Percentiles rank a stretch among this genome's conserved stretches.
phyloP scores from a whole-genome alignment of 2,888 invertebrate genomes.

The Caenorhabditis sp. region DNA sequence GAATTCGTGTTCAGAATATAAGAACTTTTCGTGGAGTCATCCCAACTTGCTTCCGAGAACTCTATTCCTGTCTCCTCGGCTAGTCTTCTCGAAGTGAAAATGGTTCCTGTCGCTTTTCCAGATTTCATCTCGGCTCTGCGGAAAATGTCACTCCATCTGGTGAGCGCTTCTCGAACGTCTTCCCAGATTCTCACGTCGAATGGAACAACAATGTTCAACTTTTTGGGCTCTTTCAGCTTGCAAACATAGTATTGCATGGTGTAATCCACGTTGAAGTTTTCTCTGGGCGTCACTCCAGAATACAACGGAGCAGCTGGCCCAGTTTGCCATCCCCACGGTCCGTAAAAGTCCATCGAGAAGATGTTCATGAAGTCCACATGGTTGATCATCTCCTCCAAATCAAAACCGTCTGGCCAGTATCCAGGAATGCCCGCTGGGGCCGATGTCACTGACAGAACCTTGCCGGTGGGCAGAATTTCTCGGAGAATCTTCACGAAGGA shows the following conservation, averaged over 20 bases:
- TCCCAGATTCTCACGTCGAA: background rate
- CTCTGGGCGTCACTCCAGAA: background rate
- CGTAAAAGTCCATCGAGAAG: slow-evolving; percentile 13
- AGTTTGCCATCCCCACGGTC: background rate
- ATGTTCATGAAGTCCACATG: slow-evolving; percentile 15
- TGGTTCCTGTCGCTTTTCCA: background rate
- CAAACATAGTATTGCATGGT: background rate
- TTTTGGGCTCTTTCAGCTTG: background rate
- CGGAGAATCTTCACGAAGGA: background rate
- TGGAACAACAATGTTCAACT: slow-evolving; percentile 7
- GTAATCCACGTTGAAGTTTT: slow-evolving; percentile 1
- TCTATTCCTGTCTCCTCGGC: background rate
- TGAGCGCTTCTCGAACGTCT: background rate
- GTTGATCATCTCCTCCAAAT: slow-evolving; percentile 2
- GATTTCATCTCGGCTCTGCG: background rate
- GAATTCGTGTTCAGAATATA: background rate
- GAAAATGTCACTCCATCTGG: background rate
- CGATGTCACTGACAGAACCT: background rate
- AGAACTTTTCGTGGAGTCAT: background rate
- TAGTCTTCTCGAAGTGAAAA: background rate
- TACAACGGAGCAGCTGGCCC: slow-evolving; percentile 2
- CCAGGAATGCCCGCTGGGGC: background rate
- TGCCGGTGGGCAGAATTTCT: background rate
- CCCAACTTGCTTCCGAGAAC: background rate
- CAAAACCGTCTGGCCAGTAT: background rate